Evolutionary conservation across 2,888 invertebrate species (phyloP), one percentile per base, ranked within the genome.

Genomic region (Tetrapedia diversipes): DNA sequence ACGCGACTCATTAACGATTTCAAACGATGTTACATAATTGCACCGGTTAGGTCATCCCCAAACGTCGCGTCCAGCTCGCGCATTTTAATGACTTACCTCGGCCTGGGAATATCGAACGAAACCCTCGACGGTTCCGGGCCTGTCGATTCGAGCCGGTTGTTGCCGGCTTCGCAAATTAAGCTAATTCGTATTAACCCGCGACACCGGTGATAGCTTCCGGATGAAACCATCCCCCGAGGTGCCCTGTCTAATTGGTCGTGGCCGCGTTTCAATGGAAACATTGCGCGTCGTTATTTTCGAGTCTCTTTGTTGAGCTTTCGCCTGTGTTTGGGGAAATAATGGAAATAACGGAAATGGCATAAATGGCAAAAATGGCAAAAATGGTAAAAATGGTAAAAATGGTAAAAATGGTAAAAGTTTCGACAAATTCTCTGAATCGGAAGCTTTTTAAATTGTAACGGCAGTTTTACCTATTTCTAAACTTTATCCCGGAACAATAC

Each of bases 1-100:
- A 72, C 56, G 61, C 67, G 27, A 49, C 63, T 76, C 71, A n/a
- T 72, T 72, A 67, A 72, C 76, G 53, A 72, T 67, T 67, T 59
- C 76, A 63, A 76, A 72, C 67, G 72, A 32, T 47, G 43, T 57
- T 57, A 53, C 53, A 27, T 57, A 67, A 67, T 61, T 57, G 53
- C 37, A 56, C 10, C n/a, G 49, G 16, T 24, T 22, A 27, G 54
- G 57, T 63, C 57, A 22, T 29, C 37, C 54, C 24, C 6, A 51
- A 47, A 29, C n/a, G n/a, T n/a, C 41, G 11, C 54, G 39, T 54
- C 10, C 34, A 24, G 19, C n/a, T n/a, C 16, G 16, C 1, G 59
- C 60, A 53, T 60, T 72, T 61, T 61, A 72, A 72, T 68, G 19
- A 27, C 24, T 47, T 14, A 45, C 41, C 10, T 32, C 32, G 10